Evolutionary conservation across 2,888 invertebrate genomes (phyloP).

Genomic region (Cephus runcator): DNA sequence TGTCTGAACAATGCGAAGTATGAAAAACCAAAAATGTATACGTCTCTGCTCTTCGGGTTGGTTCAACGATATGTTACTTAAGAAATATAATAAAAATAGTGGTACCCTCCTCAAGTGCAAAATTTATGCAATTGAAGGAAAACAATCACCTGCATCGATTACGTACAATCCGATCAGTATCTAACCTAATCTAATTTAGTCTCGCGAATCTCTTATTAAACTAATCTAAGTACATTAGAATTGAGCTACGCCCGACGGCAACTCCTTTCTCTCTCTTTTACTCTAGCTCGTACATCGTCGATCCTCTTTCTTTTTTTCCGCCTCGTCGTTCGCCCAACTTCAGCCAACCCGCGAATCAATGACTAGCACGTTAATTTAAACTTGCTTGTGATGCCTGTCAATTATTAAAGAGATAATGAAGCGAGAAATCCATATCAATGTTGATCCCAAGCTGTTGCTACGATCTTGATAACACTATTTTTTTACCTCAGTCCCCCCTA

Average conservation of each 20-base stretch:
- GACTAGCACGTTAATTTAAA: neutral
- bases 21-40: too few relatives aligned
- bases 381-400: neutral
- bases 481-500: too few relatives aligned
- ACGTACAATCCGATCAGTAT: neutral
- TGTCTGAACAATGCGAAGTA: too few relatives aligned
- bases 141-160: neutral
- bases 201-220: neutral
- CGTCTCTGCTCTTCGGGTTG: too few relatives aligned
- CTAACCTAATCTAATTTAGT: neutral
- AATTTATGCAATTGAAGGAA: neutral
- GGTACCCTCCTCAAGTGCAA: too few relatives aligned
- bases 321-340: neutral
- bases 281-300: constrained; percentile 3
- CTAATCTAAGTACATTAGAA: neutral
- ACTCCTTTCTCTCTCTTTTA: neutral
- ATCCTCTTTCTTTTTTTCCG: neutral
- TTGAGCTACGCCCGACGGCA: neutral
- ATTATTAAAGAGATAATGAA: neutral
- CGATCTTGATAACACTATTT: too few relatives aligned
- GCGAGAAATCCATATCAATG: too few relatives aligned
- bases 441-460: too few relatives aligned
- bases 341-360: neutral
- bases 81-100: too few relatives aligned
- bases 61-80: too few relatives aligned